A percentile compares a stretch with the other conserved stretches of the same genome.
Evolutionary conservation across 2,888 invertebrate species (phyloP).

Genomic region (Pseudanteris insignis): DNA sequence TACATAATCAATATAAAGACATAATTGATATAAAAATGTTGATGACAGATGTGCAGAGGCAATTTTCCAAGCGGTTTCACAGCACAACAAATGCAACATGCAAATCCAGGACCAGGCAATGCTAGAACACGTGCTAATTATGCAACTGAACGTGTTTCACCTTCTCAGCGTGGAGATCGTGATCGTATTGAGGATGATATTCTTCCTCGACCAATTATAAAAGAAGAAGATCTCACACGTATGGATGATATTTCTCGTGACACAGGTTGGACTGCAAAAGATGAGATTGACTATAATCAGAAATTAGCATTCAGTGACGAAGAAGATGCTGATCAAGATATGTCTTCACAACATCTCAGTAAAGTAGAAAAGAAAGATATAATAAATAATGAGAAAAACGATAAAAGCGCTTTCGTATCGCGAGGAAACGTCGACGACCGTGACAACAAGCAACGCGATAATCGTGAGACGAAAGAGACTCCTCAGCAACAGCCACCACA

Average conservation of each 20-base stretch:
- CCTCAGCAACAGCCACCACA: conserved; percentile 31
- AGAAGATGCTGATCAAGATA: conserved; percentile 68
- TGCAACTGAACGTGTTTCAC: conserved; percentile 56
- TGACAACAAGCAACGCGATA: conserved; percentile 49
- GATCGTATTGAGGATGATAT: conserved; percentile 71
- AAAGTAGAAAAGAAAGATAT: conserved; percentile 56
- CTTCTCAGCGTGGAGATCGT: conserved; percentile 56
- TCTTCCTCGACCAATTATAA: conserved; percentile 85
- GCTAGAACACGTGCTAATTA: conserved; percentile 64
- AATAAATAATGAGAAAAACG: conserved; percentile 47
- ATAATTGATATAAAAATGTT: no score
- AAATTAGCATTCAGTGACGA: conserved; percentile 95
- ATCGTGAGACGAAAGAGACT: conserved; percentile 39
- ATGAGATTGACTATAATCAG: conserved; percentile 94
- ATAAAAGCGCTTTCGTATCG: conserved; percentile 11
- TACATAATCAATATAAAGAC: no score
- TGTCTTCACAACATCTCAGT: conserved; percentile 34
- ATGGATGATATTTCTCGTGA: conserved; percentile 91
- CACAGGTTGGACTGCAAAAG: conserved; percentile 91
- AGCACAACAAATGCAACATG: conserved; percentile 59
- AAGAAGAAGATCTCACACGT: conserved; percentile 90
- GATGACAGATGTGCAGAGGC: conserved; percentile 30
- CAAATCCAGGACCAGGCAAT: conserved; percentile 55
- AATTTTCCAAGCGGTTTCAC: conserved; percentile 60
- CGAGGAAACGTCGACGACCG: conserved; percentile 26